These are phyloP conservation scores for Ametastegia equiseti DNA, from an alignment of 2,888 invertebrate species.

Conservation along the genomic window DNA sequence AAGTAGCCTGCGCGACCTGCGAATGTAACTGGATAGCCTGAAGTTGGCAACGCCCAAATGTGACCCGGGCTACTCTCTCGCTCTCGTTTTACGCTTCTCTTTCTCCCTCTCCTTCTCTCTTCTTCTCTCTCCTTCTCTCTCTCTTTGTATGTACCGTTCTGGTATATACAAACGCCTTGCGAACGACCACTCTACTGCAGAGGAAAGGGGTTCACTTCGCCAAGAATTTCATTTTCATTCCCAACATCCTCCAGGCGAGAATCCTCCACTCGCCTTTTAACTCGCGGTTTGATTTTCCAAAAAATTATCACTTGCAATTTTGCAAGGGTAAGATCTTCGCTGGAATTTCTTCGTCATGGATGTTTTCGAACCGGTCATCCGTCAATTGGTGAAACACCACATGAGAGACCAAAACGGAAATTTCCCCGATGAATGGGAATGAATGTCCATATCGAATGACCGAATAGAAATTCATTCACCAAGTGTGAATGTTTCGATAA, in stretches of 20 bases:
- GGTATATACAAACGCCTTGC: background rate
- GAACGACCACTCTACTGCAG: conserved; percentile 14
- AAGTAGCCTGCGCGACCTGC: conserved; percentile 63
- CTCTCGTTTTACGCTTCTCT: background rate
- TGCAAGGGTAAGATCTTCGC: background rate
- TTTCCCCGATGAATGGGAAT: background rate
- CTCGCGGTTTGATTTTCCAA: background rate
- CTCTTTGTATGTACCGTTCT: background rate
- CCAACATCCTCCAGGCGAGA: background rate
- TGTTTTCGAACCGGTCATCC: background rate
- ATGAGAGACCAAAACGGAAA: background rate
- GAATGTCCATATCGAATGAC: no score
- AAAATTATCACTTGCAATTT: background rate
- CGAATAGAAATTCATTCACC: background rate
- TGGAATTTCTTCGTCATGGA: background rate
- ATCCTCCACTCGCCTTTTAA: background rate
- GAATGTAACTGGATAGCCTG: conserved; percentile 69
- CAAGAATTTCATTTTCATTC: conserved; percentile 35
- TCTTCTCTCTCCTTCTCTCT: background rate
- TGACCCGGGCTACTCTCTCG: conserved; percentile 56
- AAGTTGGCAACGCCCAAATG: conserved; percentile 71
- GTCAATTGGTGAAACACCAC: background rate
- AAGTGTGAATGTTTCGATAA: background rate
- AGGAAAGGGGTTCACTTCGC: conserved; percentile 13
- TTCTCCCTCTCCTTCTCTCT: background rate